These are phyloP conservation scores for Syngnathus acus DNA, from an alignment of 2,797 vertebrate genomes.

Conservation along the genomic window DNA sequence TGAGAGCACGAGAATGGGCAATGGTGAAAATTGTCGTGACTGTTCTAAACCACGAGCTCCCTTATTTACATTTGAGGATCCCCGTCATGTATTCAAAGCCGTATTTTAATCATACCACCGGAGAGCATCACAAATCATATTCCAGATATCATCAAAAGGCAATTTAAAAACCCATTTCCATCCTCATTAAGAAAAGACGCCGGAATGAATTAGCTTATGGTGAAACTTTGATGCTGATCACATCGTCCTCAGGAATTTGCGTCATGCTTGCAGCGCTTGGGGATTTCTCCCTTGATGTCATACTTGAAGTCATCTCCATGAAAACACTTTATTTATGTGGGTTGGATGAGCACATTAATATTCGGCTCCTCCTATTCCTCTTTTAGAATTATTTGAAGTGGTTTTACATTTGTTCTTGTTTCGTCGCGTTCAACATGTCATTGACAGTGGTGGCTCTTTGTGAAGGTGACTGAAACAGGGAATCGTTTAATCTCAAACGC, in stretches of 20 bases:
- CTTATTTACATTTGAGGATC: neutral
- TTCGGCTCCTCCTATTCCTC: neutral
- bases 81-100: neutral
- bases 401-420: neutral
- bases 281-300: neutral
- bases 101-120: neutral
- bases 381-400: neutral
- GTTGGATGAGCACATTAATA: neutral
- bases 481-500: neutral
- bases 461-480: neutral
- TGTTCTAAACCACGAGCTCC: neutral
- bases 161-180: neutral
- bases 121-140: neutral
- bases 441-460: neutral
- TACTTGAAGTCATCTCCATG: neutral
- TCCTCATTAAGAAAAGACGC: neutral
- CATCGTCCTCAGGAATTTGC: neutral
- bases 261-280: neutral
- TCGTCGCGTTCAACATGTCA: neutral
- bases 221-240: neutral
- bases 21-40: constrained; percentile 71
- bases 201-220: neutral
- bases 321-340: neutral
- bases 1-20: constrained; percentile 87
- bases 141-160: constrained; percentile 2